These are phyloP conservation scores for Tokudaia tokunoshimensis DNA, from an alignment of 2,797 vertebrate genomes.

Conservation along the genomic window DNA sequence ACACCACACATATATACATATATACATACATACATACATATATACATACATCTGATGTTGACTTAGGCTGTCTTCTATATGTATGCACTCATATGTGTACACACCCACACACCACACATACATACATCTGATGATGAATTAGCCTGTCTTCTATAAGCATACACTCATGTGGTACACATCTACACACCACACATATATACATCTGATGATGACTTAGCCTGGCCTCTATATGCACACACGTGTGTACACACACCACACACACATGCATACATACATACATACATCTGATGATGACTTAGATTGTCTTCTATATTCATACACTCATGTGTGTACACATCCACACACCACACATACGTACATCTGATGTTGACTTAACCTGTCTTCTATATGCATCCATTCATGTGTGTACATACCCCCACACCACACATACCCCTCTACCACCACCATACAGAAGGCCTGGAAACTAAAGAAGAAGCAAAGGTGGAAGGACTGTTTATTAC, in stretches of 20 bases:
- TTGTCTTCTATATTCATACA: too few relatives aligned
- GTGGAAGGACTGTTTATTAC: background rate
- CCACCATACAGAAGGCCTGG: background rate
- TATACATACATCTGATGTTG: too few relatives aligned
- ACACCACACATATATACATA: background rate
- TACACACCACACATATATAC: background rate
- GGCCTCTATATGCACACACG: too few relatives aligned
- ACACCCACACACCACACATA: background rate
- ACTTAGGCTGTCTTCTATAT: background rate
- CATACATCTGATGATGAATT: background rate
- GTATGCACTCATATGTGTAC: background rate
- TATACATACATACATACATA: too few relatives aligned
- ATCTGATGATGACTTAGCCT: too few relatives aligned
- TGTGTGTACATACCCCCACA: background rate
- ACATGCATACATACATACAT: too few relatives aligned
- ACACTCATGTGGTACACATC: background rate
- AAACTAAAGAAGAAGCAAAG: background rate
- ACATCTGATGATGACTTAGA: too few relatives aligned
- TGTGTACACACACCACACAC: too few relatives aligned
- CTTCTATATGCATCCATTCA: too few relatives aligned
- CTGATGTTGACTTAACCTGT: background rate
- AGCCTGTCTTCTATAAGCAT: background rate
- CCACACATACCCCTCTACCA: background rate
- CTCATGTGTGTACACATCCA: too few relatives aligned
- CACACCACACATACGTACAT: too few relatives aligned